Percentiles rank a stretch among this genome's conserved stretches.
These are phyloP conservation scores for Ylistrum balloti DNA, from an alignment of 1,140 invertebrate genomes.

Conservation along the genomic window DNA sequence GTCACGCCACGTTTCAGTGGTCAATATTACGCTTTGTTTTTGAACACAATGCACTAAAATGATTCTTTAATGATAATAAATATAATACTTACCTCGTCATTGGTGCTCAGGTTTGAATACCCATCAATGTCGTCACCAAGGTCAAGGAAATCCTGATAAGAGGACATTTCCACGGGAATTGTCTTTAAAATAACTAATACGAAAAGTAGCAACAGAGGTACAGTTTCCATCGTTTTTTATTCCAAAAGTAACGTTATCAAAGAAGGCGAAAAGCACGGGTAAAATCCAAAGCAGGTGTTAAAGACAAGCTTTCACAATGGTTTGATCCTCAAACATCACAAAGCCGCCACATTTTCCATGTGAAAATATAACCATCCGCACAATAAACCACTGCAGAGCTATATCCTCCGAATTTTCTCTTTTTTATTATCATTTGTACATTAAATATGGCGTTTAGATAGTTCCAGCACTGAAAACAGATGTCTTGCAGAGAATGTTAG, in stretches of 20 bases:
- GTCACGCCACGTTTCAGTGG: no score
- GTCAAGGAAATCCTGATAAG: background rate
- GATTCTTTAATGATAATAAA: no score
- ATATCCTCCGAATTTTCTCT: background rate
- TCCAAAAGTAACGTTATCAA: background rate
- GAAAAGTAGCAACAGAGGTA: background rate
- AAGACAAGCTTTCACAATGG: background rate
- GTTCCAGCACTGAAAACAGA: background rate
- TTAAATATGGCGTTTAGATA: background rate
- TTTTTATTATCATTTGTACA: background rate
- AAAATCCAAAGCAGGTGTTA: conserved; percentile 16
- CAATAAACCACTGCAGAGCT: background rate
- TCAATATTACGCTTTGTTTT: no score
- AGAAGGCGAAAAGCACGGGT: background rate
- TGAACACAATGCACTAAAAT: no score
- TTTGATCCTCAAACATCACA: background rate
- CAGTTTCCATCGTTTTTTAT: background rate
- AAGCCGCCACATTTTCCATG: background rate
- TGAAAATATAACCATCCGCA: background rate
- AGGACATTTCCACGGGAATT: background rate
- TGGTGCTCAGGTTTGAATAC: background rate
- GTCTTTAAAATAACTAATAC: background rate
- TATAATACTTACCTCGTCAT: background rate
- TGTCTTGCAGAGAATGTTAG: background rate
- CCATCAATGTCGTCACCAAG: background rate